Evolutionary conservation across 2,888 invertebrate species (phyloP), one percentile per base, ranked within the genome.

Genomic region (Ophraella communa): DNA sequence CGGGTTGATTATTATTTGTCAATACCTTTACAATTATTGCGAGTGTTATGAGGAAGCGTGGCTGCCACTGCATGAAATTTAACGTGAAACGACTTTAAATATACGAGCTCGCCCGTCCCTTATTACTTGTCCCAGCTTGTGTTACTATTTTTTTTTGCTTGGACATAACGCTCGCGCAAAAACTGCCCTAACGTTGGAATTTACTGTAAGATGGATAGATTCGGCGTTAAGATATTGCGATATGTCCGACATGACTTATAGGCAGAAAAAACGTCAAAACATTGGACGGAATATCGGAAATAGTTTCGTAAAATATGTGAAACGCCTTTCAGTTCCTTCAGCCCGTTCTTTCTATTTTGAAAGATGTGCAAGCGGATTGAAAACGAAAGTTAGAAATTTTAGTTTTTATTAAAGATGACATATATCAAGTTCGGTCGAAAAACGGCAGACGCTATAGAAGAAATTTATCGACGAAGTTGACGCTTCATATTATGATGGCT

Each of bases 201-300:
- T 42, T 21, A 44, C 60, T 24, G 47, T 68, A 66, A 44, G 68
- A 68, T 65, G 68, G 66, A 66, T 51, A 64, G 54, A 56, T 64
- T 62, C 45, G 66, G 68, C 66, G 68, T 66, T 68, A 65, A 68
- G 68, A 66, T 68, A 66, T 68, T 65, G 66, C 65, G 57, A 57
- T 64, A 62, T 61, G 61, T 55, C 62, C 57, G 62, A 58, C 64
- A 60, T 68, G 66, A 66, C 62, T 68, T 68, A 66, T 66, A 66
- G 62, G 51, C 44, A 44, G 58, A 64, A 57, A 62, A 67, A 68
- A 65, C 56, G 62, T 62, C 64, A 56, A 65, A 68, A 68, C 65
- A 65, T 53, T 49, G 57, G 58, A 55, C 52, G 54, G 58, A 23
- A 57, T 30, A 56, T 62, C 53, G 51, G 49, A 62, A 62, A 55